Percentiles rank a stretch among this genome's conserved stretches.
Conservation (phyloP, 1,140 invertebrate genomes). For the Drosophila ananassae region DNA sequence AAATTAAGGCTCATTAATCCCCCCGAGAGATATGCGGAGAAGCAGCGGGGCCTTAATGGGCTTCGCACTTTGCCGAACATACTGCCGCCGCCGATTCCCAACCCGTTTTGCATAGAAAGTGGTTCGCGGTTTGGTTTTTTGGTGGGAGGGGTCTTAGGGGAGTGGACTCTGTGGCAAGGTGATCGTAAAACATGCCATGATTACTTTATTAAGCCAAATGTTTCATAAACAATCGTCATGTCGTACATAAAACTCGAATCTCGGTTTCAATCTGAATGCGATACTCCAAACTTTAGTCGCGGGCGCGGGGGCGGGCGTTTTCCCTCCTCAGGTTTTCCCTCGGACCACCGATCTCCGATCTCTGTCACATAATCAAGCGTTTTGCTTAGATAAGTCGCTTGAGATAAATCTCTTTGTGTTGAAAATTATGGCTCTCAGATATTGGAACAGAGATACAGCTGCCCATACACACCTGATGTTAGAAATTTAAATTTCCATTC, state of each 20-base stretch:
- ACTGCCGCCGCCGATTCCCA: conserved; percentile 17
- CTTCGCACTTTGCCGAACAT: conserved; percentile 64
- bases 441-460: conserved; percentile 59
- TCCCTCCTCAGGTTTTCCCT: conserved; percentile 7
- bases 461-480: conserved; percentile 26
- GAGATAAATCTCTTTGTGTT: conserved; percentile 66
- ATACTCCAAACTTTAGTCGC: conserved; percentile 51
- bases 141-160: conserved; percentile 1
- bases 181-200: conserved; percentile 80
- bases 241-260: conserved; percentile 68
- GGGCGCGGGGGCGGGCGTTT: conserved; percentile 58
- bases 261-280: conserved; percentile 53
- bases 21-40: conserved; percentile 53
- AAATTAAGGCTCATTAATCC: conserved; percentile 82
- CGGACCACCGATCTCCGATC: no score
- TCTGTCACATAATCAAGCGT: conserved; percentile 58
- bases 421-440: conserved; percentile 73
- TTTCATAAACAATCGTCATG: conserved; percentile 80
- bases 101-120: conserved; percentile 76
- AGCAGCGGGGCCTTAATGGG: conserved; percentile 74
- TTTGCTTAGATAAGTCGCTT: conserved; percentile 76
- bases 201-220: conserved; percentile 81
- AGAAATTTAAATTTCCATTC: conserved; percentile 55
- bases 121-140: conserved; percentile 13
- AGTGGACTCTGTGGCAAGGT: conserved; percentile 27